Conservation (phyloP, 2,888 invertebrate genomes). For the Xylocampa areola region DNA sequence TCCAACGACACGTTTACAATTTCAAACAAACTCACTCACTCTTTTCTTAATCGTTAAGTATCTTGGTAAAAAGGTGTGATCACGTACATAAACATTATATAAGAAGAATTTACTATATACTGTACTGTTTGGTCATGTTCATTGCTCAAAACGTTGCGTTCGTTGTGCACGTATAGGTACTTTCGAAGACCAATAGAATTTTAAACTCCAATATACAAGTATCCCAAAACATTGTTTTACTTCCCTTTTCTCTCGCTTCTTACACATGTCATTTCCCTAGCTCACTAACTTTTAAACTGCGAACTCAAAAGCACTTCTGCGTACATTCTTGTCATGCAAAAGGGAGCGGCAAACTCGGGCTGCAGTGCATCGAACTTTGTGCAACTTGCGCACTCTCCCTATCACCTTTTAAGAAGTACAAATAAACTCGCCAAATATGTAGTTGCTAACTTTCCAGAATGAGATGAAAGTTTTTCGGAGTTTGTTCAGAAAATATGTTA, state of each 20-base stretch:
- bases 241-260: neutral
- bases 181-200: neutral
- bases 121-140: too few relatives aligned
- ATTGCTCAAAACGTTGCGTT: too few relatives aligned
- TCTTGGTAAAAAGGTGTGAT: too few relatives aligned
- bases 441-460: constrained; percentile 29
- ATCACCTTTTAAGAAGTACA: constrained; percentile 39
- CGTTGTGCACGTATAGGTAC: too few relatives aligned
- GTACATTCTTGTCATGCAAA: constrained; percentile 31
- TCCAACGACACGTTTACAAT: too few relatives aligned
- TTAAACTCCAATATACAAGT: neutral
- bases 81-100: too few relatives aligned
- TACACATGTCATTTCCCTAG: constrained; percentile 11
- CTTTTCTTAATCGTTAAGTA: too few relatives aligned
- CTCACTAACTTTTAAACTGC: constrained; percentile 15
- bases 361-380: constrained; percentile 14
- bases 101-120: too few relatives aligned
- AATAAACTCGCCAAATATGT: constrained; percentile 24
- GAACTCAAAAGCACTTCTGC: constrained; percentile 15
- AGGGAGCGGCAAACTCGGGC: constrained; percentile 6
- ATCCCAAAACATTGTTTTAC: neutral
- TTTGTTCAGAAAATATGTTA: neutral
- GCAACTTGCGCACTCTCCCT: constrained; percentile 2
- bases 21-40: too few relatives aligned
- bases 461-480: neutral